Percentiles rank a stretch among this genome's conserved stretches.
These are phyloP conservation scores for Pocillopora damicornis DNA, from an alignment of 64 coral and sea anemone genomes.

Conservation along the genomic window DNA sequence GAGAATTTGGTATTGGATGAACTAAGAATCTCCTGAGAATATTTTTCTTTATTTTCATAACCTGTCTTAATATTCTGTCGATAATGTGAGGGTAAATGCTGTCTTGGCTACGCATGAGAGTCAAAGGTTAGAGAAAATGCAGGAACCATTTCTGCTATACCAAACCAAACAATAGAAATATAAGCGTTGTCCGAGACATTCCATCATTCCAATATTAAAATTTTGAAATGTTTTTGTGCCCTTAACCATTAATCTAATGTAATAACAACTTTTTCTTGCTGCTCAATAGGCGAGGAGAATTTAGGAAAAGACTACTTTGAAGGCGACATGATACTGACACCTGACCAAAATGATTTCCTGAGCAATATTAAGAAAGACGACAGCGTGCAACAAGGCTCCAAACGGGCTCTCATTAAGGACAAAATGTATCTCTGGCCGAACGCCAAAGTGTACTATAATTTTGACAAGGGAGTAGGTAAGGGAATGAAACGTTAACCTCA, in stretches of 20 bases:
- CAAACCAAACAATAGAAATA: no score
- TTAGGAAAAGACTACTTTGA: slow-evolving; percentile 44
- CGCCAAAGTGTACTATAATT: slow-evolving; percentile 57
- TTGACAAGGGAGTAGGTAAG: slow-evolving; percentile 74
- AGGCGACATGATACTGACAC: slow-evolving; percentile 39
- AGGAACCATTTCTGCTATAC: no score
- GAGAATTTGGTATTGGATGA: no score
- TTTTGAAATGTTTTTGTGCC: no score
- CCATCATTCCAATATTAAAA: no score
- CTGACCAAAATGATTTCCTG: slow-evolving; percentile 9
- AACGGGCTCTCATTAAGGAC: slow-evolving; percentile 74
- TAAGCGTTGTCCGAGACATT: no score
- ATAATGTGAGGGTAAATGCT: no score
- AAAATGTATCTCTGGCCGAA: slow-evolving; percentile 80
- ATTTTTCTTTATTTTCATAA: not conserved
- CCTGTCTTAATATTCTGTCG: not conserved
- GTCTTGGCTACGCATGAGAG: no score
- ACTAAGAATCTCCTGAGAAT: not conserved
- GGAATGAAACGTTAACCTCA: not conserved
- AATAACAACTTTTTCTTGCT: not conserved
- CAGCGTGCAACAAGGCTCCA: slow-evolving; percentile 2
- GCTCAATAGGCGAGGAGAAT: slow-evolving; percentile 16
- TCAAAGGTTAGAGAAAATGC: no score
- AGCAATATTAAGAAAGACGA: slow-evolving; percentile 30
- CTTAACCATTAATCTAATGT: not conserved